A percentile compares a stretch with the other conserved stretches of the same genome.
phyloP scores from a whole-genome alignment of 2,113 vertebrate species.

The Tor tambroides region DNA sequence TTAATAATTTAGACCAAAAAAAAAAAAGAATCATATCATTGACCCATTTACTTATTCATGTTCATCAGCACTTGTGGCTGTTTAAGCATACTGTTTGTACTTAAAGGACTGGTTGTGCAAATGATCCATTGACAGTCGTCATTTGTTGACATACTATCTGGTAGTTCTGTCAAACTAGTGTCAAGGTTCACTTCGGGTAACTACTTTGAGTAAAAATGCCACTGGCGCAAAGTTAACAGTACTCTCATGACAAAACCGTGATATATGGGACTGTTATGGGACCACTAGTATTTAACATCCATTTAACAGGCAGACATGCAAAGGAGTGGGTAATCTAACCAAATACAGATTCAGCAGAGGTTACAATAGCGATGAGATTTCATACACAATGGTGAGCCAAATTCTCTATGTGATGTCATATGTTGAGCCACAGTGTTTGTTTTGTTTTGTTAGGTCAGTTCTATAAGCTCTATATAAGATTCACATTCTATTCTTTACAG shows the following conservation, averaged over 20 bases:
- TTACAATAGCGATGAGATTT: slow-evolving; percentile 30
- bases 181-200: background rate
- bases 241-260: background rate
- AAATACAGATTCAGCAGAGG: background rate
- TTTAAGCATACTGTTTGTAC: background rate
- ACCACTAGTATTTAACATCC: background rate
- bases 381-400: background rate
- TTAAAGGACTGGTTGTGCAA: background rate
- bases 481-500: background rate
- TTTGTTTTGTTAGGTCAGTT: background rate
- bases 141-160: background rate
- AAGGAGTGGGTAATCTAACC: background rate
- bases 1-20: background rate
- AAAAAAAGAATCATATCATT: background rate
- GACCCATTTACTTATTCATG: background rate
- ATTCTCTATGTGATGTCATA: slow-evolving; percentile 6
- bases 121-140: background rate
- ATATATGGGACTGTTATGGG: background rate
- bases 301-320: background rate
- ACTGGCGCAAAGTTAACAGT: background rate
- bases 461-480: background rate
- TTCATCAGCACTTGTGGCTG: background rate
- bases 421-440: background rate
- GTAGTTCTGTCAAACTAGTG: background rate
- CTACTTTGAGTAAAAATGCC: background rate